Conservation (phyloP, 2,888 invertebrate genomes). For the Idaea straminata region DNA sequence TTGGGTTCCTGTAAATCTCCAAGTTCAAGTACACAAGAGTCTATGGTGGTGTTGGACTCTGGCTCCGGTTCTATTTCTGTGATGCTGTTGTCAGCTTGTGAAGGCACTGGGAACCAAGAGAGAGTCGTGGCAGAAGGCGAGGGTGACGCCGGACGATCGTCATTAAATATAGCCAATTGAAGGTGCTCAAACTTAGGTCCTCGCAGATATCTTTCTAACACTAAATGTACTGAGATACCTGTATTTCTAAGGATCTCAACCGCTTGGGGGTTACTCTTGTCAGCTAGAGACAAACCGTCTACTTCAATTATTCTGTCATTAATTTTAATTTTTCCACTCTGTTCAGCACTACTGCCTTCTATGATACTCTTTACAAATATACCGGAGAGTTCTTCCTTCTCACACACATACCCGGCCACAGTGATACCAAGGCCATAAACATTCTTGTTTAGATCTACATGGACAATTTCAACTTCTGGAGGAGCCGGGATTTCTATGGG, state of each 20-base stretch:
- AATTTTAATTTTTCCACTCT: slow-evolving; percentile 93
- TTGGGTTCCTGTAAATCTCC: slow-evolving; percentile 73
- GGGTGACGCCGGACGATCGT: slow-evolving; percentile 80
- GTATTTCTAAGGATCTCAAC: slow-evolving; percentile 97
- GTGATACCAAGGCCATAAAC: slow-evolving; percentile 96
- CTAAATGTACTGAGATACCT: slow-evolving; percentile 93
- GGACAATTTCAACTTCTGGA: slow-evolving; percentile 94
- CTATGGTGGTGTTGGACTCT: slow-evolving; percentile 90
- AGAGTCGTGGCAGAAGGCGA: slow-evolving; percentile 90
- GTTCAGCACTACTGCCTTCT: slow-evolving; percentile 96
- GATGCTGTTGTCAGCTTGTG: slow-evolving; percentile 80
- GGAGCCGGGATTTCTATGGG: slow-evolving; percentile 81
- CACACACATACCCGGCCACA: slow-evolving; percentile 98
- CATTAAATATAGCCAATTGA: slow-evolving; percentile 89
- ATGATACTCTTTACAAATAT: slow-evolving; percentile 99
- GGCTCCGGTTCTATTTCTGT: slow-evolving; percentile 87
- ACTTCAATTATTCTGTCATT: slow-evolving; percentile 99
- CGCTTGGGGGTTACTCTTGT: slow-evolving; percentile 97
- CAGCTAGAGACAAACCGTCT: slow-evolving; percentile 93
- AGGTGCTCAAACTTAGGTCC: slow-evolving; percentile 96
- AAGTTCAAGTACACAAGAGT: slow-evolving; percentile 84
- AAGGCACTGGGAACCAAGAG: slow-evolving; percentile 90
- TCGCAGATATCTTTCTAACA: slow-evolving; percentile 94
- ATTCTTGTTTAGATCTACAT: slow-evolving; percentile 94
- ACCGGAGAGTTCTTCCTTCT: slow-evolving; percentile 99